Evolutionary conservation across 1,140 invertebrate genomes (phyloP).

Genomic region (Gonioctena quinquepunctata): DNA sequence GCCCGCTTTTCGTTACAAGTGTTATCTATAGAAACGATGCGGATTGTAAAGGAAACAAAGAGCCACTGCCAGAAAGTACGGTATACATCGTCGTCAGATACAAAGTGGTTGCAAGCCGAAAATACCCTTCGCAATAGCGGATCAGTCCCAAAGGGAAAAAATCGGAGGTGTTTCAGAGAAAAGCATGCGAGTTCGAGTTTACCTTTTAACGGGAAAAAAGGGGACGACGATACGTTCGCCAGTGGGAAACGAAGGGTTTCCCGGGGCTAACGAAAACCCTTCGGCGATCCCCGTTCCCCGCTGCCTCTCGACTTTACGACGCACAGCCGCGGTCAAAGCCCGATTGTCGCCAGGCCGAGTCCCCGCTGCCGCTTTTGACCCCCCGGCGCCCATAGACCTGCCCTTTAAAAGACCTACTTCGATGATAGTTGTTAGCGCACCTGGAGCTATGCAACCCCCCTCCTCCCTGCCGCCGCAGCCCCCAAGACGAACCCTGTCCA

Average conservation of each 20-base stretch:
- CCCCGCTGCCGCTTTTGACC: conserved; percentile 24
- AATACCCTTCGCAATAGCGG: conserved; percentile 69
- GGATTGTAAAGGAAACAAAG: conserved; percentile 84
- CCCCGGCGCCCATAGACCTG: conserved; percentile 51
- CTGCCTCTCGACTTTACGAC: conserved; percentile 46
- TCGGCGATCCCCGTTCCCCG: conserved; percentile 32
- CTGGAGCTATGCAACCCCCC: conserved; percentile 45
- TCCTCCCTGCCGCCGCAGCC: conserved; percentile 56
- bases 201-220: conserved; percentile 42
- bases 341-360: conserved; percentile 26
- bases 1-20: conserved; percentile 83
- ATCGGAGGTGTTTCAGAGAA: conserved; percentile 54
- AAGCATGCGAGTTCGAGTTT: conserved; percentile 29
- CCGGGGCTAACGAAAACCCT: conserved; percentile 26
- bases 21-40: conserved; percentile 80
- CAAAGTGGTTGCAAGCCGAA: conserved; percentile 88
- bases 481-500: conserved; percentile 61
- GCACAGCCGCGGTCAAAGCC: conserved; percentile 37
- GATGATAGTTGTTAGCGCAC: conserved; percentile 52
- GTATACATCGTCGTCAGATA: conserved; percentile 82
- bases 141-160: conserved; percentile 56
- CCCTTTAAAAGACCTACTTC: conserved; percentile 55
- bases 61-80: conserved; percentile 83
- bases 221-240: conserved; percentile 45
- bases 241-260: no score